These are phyloP conservation scores for Eublepharis macularius DNA, from an alignment of 2,113 vertebrate genomes.

Conservation along the genomic window DNA sequence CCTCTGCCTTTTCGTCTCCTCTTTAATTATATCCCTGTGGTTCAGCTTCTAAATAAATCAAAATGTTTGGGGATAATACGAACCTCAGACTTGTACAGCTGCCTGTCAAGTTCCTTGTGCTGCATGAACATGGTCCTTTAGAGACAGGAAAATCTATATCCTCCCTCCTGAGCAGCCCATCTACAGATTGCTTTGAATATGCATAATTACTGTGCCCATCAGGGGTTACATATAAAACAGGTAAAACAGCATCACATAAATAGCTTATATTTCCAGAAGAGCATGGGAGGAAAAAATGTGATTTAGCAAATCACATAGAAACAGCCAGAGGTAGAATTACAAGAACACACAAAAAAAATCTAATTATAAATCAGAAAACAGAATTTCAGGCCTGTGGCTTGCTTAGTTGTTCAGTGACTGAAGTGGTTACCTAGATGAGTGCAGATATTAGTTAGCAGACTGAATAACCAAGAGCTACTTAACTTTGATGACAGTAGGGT, in stretches of 20 bases:
- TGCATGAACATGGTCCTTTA: neutral
- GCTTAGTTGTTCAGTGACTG: conserved; percentile 1
- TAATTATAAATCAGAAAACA: conserved; percentile 8
- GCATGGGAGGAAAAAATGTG: neutral
- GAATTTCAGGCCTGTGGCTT: neutral
- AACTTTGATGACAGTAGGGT: neutral
- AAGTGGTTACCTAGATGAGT: neutral
- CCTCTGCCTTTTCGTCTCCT: neutral
- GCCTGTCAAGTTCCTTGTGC: neutral
- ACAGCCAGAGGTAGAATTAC: conserved; percentile 1
- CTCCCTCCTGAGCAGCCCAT: neutral
- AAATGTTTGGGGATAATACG: neutral
- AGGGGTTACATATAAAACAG: conserved; percentile 8
- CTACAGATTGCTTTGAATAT: neutral
- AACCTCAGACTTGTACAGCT: neutral
- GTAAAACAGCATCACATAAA: neutral
- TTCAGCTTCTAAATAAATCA: neutral
- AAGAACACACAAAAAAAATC: neutral
- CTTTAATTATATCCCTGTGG: neutral
- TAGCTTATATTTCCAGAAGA: neutral
- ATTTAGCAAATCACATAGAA: neutral
- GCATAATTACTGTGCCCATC: conserved; percentile 4
- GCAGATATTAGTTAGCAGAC: neutral
- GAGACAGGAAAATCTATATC: neutral
- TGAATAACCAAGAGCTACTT: neutral